Percentiles rank a stretch among this genome's conserved stretches.
Conservation (phyloP, 2,113 vertebrate species). For the Syrrhaptes paradoxus region DNA sequence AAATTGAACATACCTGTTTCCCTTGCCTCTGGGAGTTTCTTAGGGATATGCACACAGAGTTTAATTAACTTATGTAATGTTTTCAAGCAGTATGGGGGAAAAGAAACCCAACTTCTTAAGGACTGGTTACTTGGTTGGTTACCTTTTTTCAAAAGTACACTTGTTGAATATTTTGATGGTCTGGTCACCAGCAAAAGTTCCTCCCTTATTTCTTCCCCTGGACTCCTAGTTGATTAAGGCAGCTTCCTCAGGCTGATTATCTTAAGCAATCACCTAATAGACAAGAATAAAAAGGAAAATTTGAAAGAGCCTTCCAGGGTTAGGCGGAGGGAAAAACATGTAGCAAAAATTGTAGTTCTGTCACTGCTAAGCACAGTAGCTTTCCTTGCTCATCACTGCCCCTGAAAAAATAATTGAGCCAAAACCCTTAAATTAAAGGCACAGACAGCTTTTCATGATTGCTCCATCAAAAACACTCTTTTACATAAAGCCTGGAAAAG, state of each 20-base stretch:
- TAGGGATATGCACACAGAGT: not conserved
- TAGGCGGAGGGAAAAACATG: not conserved
- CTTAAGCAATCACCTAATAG: not conserved
- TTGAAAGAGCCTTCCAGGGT: not conserved
- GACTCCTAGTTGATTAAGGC: not conserved
- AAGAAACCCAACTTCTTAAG: not conserved
- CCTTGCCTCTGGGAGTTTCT: not conserved
- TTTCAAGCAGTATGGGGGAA: not conserved
- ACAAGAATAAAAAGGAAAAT: not conserved
- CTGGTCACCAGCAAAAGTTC: not conserved
- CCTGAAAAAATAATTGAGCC: not conserved
- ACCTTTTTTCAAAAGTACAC: not conserved
- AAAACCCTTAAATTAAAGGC: not conserved
- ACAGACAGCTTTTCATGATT: not conserved
- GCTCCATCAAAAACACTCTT: not conserved
- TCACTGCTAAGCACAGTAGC: not conserved
- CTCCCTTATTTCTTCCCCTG: not conserved
- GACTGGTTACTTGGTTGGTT: not conserved
- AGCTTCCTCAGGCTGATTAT: not conserved
- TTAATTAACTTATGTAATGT: not conserved
- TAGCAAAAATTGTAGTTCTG: not conserved
- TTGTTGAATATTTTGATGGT: not conserved
- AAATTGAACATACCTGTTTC: not conserved
- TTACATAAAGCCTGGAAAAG: not conserved
- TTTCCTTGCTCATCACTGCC: not conserved